Conservation (phyloP, 2,797 vertebrate species). For the Tangara arthus region DNA sequence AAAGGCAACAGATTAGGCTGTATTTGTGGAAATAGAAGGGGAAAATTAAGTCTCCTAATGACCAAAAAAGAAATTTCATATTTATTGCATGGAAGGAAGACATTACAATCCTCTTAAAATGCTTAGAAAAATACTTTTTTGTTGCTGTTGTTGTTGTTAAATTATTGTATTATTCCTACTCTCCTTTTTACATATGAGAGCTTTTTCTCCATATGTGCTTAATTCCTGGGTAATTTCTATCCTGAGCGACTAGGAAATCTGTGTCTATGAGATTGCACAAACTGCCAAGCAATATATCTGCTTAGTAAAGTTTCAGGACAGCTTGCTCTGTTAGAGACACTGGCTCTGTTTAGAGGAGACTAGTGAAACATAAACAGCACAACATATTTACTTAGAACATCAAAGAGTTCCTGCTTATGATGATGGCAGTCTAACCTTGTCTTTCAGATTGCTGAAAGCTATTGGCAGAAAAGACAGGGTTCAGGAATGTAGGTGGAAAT, state of each 20-base stretch:
- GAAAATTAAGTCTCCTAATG: not conserved
- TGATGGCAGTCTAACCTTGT: not conserved
- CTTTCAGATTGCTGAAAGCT: not conserved
- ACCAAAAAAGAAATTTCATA: not conserved
- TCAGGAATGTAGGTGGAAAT: not conserved
- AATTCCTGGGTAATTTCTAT: not conserved
- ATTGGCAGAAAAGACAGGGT: not conserved
- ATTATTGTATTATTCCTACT: not conserved
- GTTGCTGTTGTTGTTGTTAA: not conserved
- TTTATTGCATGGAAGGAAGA: not conserved
- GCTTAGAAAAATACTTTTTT: not conserved
- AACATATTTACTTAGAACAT: not conserved
- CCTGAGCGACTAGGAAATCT: not conserved
- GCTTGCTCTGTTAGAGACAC: not conserved
- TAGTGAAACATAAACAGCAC: not conserved
- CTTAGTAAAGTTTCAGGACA: not conserved
- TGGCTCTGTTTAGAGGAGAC: not conserved
- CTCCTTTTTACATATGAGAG: not conserved
- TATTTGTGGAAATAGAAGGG: not conserved
- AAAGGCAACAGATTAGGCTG: not conserved
- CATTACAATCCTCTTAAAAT: not conserved
- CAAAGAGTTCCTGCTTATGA: not conserved
- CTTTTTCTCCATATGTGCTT: not conserved
- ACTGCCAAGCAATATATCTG: not conserved
- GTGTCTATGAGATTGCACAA: not conserved